Evolutionary conservation across 1,140 invertebrate species (phyloP), one percentile per base, ranked within the genome.

Genomic region (honey bee (Apis mellifera)): DNA sequence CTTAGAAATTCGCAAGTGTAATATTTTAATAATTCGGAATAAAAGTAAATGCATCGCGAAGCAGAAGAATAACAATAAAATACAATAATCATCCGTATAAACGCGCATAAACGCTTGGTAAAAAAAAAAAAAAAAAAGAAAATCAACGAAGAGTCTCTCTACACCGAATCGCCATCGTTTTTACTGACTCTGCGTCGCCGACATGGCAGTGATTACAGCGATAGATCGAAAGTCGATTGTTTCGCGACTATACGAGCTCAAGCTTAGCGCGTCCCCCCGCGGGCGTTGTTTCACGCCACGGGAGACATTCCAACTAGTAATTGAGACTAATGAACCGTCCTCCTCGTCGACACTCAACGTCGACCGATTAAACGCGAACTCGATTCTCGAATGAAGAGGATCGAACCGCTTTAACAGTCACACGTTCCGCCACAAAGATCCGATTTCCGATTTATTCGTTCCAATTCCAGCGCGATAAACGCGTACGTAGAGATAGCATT

Each of bases 251-350:
- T 32, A 79, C 68, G 50, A 72, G 57, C 19, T 66, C 42, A 57
- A 71, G 48, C 48, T 52, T 60, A 48, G 66, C 77, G 55, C 55
- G 57, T 32, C n/a, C 21, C 21, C 65, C 54, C 60, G 32, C 42
- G 57, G 21, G 17, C 8, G 50, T 12, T 32, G 52, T 54, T 42
- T 69, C 23, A 48, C 32, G 32, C 23, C 54, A 9, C 50, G 17
- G n/a, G 71, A 57, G n/a, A 81, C 71, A 42, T 74, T 81, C 69
- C 48, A 78, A 79, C 57, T 79, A 79, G 77, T 62, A 79, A 79
- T 79, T 79, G 68, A 79, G 77, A 62, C 77, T 79, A 79, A 79
- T 59, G 77, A 72, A 72, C 13, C 66, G 59, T 60, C n/a, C 68
- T 72, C 54, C 32, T 52, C 23, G 23, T 52, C 23, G 23, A 59